Conservation (phyloP, 1,140 invertebrate species). For the Drosophila miranda region DNA sequence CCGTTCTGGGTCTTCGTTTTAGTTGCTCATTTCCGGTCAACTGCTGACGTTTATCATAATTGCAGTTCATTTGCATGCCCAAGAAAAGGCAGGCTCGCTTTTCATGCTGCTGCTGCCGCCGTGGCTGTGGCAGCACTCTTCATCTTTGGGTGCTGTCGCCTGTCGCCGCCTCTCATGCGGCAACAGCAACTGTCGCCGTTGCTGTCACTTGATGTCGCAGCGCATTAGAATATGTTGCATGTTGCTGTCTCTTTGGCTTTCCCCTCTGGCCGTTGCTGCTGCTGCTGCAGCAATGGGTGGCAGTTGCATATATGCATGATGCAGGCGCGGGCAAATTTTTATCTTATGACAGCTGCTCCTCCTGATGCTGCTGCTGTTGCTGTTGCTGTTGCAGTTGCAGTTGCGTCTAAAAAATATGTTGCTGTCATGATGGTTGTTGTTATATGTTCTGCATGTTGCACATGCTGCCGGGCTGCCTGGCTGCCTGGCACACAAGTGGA, state of each 20-base stretch:
- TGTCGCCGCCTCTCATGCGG: constrained; percentile 78
- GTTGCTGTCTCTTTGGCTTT: constrained; percentile 14
- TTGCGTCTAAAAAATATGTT: constrained; percentile 66
- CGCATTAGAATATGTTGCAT: constrained; percentile 80
- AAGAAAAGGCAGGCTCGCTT: constrained; percentile 64
- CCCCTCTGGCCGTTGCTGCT: neutral
- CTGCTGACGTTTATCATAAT: constrained; percentile 82
- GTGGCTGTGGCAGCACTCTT: constrained; percentile 52
- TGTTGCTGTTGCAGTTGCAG: constrained; percentile 31
- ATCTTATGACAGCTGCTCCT: constrained; percentile 77
- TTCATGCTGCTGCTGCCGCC: constrained; percentile 46
- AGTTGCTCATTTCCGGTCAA: constrained; percentile 80
- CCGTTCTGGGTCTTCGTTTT: constrained; percentile 42
- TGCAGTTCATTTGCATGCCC: constrained; percentile 79
- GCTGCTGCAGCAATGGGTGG: constrained; percentile 19
- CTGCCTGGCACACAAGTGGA: constrained; percentile 38
- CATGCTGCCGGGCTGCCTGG: constrained; percentile 44
- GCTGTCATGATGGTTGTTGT: constrained; percentile 52
- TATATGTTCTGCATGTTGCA: constrained; percentile 66
- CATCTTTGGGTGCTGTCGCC: constrained; percentile 42
- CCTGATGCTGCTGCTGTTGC: constrained; percentile 37
- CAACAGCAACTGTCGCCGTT: constrained; percentile 82
- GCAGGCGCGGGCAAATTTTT: constrained; percentile 77
- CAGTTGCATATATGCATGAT: constrained; percentile 72
- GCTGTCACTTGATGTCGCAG: constrained; percentile 80